A percentile compares a stretch with the other conserved stretches of the same genome.
Evolutionary conservation across 1,140 invertebrate species (phyloP).

Genomic region (Drosophila santomea): DNA sequence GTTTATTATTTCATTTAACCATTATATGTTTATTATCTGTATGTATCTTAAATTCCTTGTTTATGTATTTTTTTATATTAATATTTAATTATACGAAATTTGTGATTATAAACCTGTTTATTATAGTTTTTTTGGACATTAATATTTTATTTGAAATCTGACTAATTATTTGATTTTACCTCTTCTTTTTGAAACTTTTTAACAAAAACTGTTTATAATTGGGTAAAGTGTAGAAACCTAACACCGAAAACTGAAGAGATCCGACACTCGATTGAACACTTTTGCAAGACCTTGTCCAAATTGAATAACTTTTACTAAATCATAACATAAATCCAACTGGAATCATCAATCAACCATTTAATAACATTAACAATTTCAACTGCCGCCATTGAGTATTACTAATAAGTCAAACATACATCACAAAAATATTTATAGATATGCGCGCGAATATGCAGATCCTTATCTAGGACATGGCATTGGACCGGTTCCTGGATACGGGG

Average conservation of each 20-base stretch:
- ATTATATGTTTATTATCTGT: not conserved
- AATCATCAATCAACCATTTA: conserved; percentile 38
- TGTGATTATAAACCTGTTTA: conserved; percentile 2
- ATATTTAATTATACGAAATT: not conserved
- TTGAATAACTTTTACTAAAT: conserved; percentile 68
- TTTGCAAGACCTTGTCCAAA: conserved; percentile 62
- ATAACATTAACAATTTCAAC: conserved; percentile 2
- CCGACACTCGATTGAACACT: conserved; percentile 57
- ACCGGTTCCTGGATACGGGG: conserved; percentile 97
- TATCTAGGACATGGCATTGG: conserved; percentile 98
- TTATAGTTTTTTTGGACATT: conserved; percentile 13
- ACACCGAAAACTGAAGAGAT: conserved; percentile 47
- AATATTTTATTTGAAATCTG: conserved; percentile 30
- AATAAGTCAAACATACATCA: conserved; percentile 24
- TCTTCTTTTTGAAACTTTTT: conserved; percentile 39
- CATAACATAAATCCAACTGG: conserved; percentile 36
- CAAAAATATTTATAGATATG: conserved; percentile 89
- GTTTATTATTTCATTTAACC: not conserved
- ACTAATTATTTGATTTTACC: conserved; percentile 58
- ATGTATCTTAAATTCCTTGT: too few species aligned
- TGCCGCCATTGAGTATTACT: conserved; percentile 13
- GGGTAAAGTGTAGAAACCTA: conserved; percentile 54
- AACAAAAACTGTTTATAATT: conserved; percentile 15
- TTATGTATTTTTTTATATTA: not conserved
- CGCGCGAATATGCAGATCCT: conserved; percentile 96